A percentile compares a stretch with the other conserved stretches of the same genome.
Conservation (phyloP, 2,888 invertebrate species). For the Mythimna loreyi region DNA sequence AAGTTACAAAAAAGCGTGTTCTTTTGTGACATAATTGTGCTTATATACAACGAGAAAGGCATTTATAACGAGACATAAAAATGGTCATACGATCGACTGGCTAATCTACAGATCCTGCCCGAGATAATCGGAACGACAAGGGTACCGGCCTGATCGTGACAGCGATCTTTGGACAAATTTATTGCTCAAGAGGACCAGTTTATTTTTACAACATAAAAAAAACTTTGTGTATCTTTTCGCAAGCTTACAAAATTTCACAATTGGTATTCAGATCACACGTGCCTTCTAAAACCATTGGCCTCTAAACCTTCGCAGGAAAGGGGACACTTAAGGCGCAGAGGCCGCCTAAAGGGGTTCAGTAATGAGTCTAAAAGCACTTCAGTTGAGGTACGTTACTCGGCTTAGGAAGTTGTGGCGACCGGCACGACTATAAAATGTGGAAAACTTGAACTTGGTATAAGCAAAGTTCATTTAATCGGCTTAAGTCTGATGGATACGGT, state of each 20-base stretch:
- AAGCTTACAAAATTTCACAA: constrained; percentile 37
- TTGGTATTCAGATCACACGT: constrained; percentile 64
- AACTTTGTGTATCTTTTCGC: constrained; percentile 49
- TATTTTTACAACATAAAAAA: constrained; percentile 50
- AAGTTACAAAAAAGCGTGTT: constrained; percentile 50
- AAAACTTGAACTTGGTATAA: constrained; percentile 38
- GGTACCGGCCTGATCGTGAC: constrained; percentile 68
- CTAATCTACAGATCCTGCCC: constrained; percentile 68
- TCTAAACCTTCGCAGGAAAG: constrained; percentile 59
- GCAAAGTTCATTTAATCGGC: constrained; percentile 28
- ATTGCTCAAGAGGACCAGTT: constrained; percentile 54
- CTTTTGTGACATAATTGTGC: constrained; percentile 62
- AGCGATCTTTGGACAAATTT: constrained; percentile 67
- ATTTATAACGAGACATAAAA: constrained; percentile 64
- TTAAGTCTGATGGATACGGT: constrained; percentile 22
- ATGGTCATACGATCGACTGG: constrained; percentile 67
- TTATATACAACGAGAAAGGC: constrained; percentile 65
- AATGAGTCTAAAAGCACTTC: constrained; percentile 69
- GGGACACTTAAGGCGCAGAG: constrained; percentile 54
- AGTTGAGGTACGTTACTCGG: constrained; percentile 62
- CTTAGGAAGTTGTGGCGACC: constrained; percentile 55
- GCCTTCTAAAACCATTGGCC: constrained; percentile 61
- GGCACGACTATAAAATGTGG: constrained; percentile 51
- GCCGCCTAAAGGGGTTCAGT: constrained; percentile 59
- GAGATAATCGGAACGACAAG: constrained; percentile 69